phyloP scores from a whole-genome alignment of 2,113 vertebrate species.

The Scortum barcoo region DNA sequence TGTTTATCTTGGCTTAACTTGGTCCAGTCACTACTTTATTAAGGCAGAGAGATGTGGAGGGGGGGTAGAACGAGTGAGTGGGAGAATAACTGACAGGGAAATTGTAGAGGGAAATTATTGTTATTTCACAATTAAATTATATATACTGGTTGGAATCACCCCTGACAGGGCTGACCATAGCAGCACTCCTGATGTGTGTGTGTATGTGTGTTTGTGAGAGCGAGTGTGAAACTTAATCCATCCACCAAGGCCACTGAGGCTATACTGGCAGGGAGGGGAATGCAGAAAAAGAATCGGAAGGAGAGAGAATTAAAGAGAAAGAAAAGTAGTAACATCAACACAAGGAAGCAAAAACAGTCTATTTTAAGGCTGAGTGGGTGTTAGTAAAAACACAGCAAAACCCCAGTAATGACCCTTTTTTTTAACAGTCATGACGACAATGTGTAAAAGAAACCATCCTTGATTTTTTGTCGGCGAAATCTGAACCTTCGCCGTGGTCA shows the following conservation, averaged over 20 bases:
- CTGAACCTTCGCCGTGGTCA: conserved; percentile 4
- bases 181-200: conserved; percentile 45
- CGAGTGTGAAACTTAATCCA: conserved; percentile 77
- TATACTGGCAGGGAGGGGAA: conserved; percentile 64
- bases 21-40: conserved; percentile 68
- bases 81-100: conserved; percentile 80
- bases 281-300: conserved; percentile 66
- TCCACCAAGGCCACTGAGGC: conserved; percentile 78
- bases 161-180: conserved; percentile 76
- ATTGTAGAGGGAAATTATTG: conserved; percentile 81
- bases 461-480: conserved; percentile 49
- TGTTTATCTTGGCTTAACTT: conserved; percentile 71
- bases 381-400: conserved; percentile 70
- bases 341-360: conserved; percentile 64
- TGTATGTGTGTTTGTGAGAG: conserved; percentile 48
- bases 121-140: conserved; percentile 85
- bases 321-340: conserved; percentile 74
- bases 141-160: conserved; percentile 81
- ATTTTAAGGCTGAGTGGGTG: conserved; percentile 77
- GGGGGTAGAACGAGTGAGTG: conserved; percentile 47
- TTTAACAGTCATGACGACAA: conserved; percentile 53
- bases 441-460: conserved; percentile 52
- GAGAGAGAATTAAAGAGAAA: conserved; percentile 69
- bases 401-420: conserved; percentile 62
- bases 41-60: conserved; percentile 51